Evolutionary conservation across 2,888 invertebrate species (phyloP), one percentile per base, ranked within the genome.

Genomic region (Callinectes sapidus): DNA sequence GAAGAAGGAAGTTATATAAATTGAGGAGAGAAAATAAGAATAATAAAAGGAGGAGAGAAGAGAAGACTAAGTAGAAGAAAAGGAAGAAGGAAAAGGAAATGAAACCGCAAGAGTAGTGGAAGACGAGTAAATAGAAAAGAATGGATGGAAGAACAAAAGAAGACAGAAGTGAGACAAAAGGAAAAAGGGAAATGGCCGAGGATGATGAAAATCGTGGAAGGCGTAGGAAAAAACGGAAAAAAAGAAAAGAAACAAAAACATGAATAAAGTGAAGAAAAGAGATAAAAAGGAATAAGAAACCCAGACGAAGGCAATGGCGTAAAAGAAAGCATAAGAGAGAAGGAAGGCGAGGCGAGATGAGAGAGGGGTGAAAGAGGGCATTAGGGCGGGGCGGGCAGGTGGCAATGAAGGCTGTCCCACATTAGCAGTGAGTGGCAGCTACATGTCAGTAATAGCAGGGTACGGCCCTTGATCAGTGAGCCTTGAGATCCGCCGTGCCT

Each of bases 371-470:
- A 54, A 42, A 32, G 32, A 18, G 88, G 28, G 55, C 42, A 54
- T 2, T 28, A 55, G 88, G 18, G 88, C 18, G 23, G 87, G 55
- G 55, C 14, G 55, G 55, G 88, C 28, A 28, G 48, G 48, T 55
- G 32, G 88, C 5, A 48, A 55, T 54, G 32, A 23, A 32, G 88
- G 88, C n/a, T 55, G 61, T 61, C 88, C 28, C 88, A 55, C 88
- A 54, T 88, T 54, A 55, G 55, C 32, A 28, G 32, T 88, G 88
- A 88, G 88, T 88, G 88, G 88, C 88, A 88, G 88, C 32, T 88
- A 55, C 88, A 88, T 88, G 88, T 88, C 88, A 18, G 88, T 88
- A 88, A 81, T 81, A n/a, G 32, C 16, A 35, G 81, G 81, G 81
- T 32, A 5, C 32, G 81, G 35, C 1, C 32, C 23, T 81, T 35